These are phyloP conservation scores for Synanthedon vespiformis DNA, from an alignment of 2,888 invertebrate species.

Conservation along the genomic window DNA sequence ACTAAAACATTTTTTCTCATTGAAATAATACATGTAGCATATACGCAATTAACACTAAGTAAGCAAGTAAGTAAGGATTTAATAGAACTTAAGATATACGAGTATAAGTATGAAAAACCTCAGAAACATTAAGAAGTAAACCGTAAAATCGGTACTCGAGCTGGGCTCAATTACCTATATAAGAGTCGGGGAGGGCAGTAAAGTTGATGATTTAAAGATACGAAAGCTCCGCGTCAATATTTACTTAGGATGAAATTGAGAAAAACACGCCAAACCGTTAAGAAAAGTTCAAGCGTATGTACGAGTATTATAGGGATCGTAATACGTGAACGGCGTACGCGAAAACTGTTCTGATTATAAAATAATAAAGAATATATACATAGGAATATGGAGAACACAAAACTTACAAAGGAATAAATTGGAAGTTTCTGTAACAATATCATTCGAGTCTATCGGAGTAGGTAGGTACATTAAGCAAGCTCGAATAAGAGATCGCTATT, in stretches of 20 bases:
- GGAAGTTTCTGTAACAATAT: conserved; percentile 18
- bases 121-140: too few species aligned
- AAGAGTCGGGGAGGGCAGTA: conserved; percentile 2
- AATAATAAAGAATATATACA: conserved; percentile 1
- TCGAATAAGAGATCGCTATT: conserved; percentile 27
- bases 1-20: too few species aligned
- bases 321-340: conserved; percentile 1
- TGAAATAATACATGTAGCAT: too few species aligned
- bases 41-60: too few species aligned
- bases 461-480: conserved; percentile 14
- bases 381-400: background rate
- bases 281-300: conserved; percentile 6
- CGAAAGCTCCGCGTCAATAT: conserved; percentile 16
- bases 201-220: conserved; percentile 23
- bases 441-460: conserved; percentile 10
- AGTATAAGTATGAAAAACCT: too few species aligned
- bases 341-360: conserved; percentile 1
- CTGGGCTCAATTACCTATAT: too few species aligned
- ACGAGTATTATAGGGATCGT: conserved; percentile 3
- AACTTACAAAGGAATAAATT: conserved; percentile 9
- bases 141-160: too few species aligned
- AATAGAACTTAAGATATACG: too few species aligned
- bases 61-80: too few species aligned
- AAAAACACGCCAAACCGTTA: conserved; percentile 12
- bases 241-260: conserved; percentile 22